These are phyloP conservation scores for Netelia inedita DNA, from an alignment of 2,888 invertebrate species.

Conservation along the genomic window DNA sequence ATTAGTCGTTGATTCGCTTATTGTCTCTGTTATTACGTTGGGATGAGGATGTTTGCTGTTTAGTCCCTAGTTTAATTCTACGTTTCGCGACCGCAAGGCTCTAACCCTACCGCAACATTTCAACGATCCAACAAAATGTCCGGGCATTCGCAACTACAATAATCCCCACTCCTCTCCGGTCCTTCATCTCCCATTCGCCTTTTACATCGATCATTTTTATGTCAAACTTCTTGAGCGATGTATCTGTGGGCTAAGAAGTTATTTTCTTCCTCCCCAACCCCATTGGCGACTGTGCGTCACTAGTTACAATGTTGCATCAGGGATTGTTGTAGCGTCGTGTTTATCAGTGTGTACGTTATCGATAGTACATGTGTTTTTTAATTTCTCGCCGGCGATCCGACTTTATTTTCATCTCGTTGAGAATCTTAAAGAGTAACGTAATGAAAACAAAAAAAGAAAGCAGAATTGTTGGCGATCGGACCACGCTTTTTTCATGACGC, in stretches of 20 bases:
- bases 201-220: neutral
- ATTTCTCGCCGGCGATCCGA: constrained; percentile 20
- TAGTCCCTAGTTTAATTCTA: constrained; percentile 19
- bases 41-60: constrained; percentile 33
- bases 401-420: neutral
- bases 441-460: too few relatives aligned
- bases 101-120: constrained; percentile 17
- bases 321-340: constrained; percentile 56
- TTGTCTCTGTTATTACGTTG: constrained; percentile 12
- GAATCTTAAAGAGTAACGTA: neutral
- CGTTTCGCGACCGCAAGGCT: constrained; percentile 23
- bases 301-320: constrained; percentile 40
- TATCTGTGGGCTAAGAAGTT: constrained; percentile 42
- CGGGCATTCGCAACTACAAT: constrained; percentile 1
- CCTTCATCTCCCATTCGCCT: neutral
- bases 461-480: too few relatives aligned
- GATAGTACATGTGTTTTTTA: constrained; percentile 38
- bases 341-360: constrained; percentile 49
- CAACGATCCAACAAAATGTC: constrained; percentile 42
- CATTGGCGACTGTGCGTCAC: constrained; percentile 31
- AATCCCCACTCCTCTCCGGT: neutral
- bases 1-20: constrained; percentile 25
- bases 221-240: constrained; percentile 26
- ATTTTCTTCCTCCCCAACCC: constrained; percentile 11
- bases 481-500: too few relatives aligned